Evolutionary conservation across 2,888 invertebrate genomes (phyloP).

Genomic region (Harmothoe impar): DNA sequence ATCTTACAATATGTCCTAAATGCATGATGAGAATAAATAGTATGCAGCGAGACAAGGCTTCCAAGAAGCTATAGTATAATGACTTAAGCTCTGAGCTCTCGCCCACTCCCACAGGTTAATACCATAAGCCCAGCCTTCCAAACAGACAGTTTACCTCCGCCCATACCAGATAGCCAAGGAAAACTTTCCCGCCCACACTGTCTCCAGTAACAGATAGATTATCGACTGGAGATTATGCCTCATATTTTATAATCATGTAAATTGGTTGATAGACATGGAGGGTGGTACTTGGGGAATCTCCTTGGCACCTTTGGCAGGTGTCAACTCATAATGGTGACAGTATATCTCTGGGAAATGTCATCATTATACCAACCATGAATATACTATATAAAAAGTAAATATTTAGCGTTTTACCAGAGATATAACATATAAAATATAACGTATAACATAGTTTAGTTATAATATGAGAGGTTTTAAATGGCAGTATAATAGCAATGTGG

Average conservation of each 20-base stretch:
- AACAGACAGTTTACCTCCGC: background rate
- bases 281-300: slow-evolving; percentile 32
- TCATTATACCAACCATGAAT: too few relatives aligned
- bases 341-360: slow-evolving; percentile 22
- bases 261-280: slow-evolving; percentile 48
- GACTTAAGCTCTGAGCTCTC: background rate
- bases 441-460: too few relatives aligned
- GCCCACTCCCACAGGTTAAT: background rate
- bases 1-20: too few relatives aligned
- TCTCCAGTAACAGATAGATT: slow-evolving; percentile 45
- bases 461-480: too few relatives aligned
- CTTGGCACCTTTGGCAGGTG: background rate
- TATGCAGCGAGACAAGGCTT: background rate
- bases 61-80: slow-evolving; percentile 6
- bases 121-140: background rate
- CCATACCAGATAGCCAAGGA: slow-evolving; percentile 1
- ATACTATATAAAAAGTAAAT: too few relatives aligned
- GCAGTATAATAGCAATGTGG: too few relatives aligned
- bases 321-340: slow-evolving; percentile 28
- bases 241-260: slow-evolving; percentile 54
- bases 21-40: too few relatives aligned
- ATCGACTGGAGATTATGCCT: background rate
- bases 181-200: slow-evolving; percentile 40
- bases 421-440: too few relatives aligned
- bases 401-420: too few relatives aligned